Conservation (phyloP, 2,113 vertebrate species). For the Catharus minimus region DNA sequence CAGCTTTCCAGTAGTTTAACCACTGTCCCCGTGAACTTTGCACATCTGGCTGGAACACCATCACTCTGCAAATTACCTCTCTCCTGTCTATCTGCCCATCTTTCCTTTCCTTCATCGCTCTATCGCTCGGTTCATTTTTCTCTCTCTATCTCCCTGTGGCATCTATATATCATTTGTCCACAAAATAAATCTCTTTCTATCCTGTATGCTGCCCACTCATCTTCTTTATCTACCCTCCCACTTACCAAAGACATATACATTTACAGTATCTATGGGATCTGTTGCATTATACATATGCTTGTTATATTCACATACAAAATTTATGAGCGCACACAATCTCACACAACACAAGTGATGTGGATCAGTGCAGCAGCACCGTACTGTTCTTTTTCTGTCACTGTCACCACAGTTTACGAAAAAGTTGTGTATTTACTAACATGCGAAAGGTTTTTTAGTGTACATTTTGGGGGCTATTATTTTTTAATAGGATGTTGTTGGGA, state of each 20-base stretch:
- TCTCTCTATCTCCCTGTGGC: conserved; percentile 24
- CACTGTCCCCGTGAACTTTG: conserved; percentile 32
- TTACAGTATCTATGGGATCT: conserved; percentile 72
- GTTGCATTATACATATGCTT: conserved; percentile 66
- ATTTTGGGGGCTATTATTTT: conserved; percentile 1
- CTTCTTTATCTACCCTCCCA: conserved; percentile 76
- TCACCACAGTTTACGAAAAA: conserved; percentile 36
- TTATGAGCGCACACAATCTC: conserved; percentile 50
- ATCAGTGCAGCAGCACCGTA: conserved; percentile 14
- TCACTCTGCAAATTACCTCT: background rate
- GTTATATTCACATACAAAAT: conserved; percentile 52
- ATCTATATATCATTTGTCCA: conserved; percentile 55
- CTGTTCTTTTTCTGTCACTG: conserved; percentile 52
- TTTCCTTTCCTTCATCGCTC: conserved; percentile 7
- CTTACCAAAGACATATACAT: conserved; percentile 71
- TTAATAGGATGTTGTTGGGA: conserved; percentile 37
- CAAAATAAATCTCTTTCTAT: conserved; percentile 64
- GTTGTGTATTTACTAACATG: conserved; percentile 3
- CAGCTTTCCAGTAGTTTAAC: conserved; percentile 29
- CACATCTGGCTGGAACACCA: conserved; percentile 39
- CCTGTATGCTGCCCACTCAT: conserved; percentile 66
- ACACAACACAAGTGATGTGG: conserved; percentile 33
- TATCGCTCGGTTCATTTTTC: background rate
- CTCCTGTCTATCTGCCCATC: conserved; percentile 27
- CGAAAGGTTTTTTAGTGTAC: background rate